These are phyloP conservation scores for Grammomys surdaster DNA, from an alignment of 2,113 vertebrate species.

Conservation along the genomic window DNA sequence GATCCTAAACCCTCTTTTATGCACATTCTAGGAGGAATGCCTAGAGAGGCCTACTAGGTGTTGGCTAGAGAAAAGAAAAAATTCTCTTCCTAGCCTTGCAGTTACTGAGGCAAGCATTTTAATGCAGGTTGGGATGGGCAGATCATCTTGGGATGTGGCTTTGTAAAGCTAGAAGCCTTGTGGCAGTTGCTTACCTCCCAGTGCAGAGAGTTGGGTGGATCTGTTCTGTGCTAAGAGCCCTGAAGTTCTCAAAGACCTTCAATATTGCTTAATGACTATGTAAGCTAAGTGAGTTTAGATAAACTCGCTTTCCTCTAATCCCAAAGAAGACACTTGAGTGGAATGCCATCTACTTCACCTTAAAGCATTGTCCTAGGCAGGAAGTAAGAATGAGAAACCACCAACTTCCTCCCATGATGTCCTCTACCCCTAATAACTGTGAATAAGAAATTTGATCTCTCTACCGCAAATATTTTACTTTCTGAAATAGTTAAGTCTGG, in stretches of 20 bases:
- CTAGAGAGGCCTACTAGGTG: neutral
- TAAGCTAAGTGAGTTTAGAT: neutral
- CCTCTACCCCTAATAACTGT: neutral
- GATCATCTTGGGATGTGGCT: neutral
- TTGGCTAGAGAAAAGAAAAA: neutral
- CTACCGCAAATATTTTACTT: neutral
- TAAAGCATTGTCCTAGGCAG: neutral
- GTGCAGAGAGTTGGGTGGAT: neutral
- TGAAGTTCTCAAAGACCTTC: neutral
- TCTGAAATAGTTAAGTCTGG: neutral
- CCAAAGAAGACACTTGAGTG: neutral
- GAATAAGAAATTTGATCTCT: neutral
- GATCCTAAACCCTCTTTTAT: neutral
- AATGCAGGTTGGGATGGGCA: neutral
- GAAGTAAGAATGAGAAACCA: neutral
- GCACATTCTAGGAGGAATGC: neutral
- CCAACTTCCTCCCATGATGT: neutral
- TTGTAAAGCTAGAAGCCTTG: neutral
- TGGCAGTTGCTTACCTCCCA: neutral
- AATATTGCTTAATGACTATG: neutral
- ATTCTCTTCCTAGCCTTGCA: neutral
- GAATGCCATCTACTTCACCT: neutral
- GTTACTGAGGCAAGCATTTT: neutral
- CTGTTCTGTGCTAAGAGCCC: neutral
- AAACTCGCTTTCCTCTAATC: neutral